Conservation (phyloP, 2,888 invertebrate genomes). For the Capitulum mitella region DNA sequence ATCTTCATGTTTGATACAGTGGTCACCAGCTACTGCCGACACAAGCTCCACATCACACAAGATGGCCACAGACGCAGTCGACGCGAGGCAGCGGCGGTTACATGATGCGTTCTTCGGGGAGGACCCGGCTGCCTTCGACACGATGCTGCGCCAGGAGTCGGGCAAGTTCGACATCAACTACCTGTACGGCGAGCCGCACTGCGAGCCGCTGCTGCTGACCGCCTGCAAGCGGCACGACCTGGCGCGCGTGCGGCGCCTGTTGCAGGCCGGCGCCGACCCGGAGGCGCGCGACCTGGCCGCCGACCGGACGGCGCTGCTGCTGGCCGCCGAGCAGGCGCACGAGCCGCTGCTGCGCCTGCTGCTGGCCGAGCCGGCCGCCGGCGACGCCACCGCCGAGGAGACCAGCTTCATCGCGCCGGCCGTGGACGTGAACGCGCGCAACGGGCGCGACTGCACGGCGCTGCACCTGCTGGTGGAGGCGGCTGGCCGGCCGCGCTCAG, state of each 20-base stretch:
- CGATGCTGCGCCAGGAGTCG: slow-evolving; percentile 45
- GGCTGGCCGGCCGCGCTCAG: not conserved
- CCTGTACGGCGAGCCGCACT: slow-evolving; percentile 54
- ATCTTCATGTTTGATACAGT: no score
- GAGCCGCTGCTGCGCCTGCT: slow-evolving; percentile 74
- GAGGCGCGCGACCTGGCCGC: not conserved
- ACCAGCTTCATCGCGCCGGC: not conserved
- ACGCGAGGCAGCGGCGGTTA: slow-evolving; percentile 80
- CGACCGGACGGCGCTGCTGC: slow-evolving; percentile 54
- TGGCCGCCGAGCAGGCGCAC: slow-evolving; percentile 68
- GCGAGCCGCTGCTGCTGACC: slow-evolving; percentile 52
- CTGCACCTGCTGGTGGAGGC: not conserved
- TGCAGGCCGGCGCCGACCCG: slow-evolving; percentile 79
- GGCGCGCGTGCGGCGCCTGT: slow-evolving; percentile 57
- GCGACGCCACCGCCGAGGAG: not conserved
- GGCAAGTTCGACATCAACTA: slow-evolving; percentile 62
- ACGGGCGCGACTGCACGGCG: not conserved
- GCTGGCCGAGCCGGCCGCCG: slow-evolving; percentile 36
- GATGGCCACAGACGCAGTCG: slow-evolving; percentile 27
- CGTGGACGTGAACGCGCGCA: not conserved
- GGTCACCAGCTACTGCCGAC: no score
- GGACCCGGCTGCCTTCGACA: slow-evolving; percentile 80
- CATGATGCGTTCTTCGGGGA: slow-evolving; percentile 91
- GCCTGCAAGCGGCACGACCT: slow-evolving; percentile 26
- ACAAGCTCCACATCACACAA: no score